A percentile compares a stretch with the other conserved stretches of the same genome.
Evolutionary conservation across 2,888 invertebrate genomes (phyloP).

Genomic region (Pachliopta kotzebuea): DNA sequence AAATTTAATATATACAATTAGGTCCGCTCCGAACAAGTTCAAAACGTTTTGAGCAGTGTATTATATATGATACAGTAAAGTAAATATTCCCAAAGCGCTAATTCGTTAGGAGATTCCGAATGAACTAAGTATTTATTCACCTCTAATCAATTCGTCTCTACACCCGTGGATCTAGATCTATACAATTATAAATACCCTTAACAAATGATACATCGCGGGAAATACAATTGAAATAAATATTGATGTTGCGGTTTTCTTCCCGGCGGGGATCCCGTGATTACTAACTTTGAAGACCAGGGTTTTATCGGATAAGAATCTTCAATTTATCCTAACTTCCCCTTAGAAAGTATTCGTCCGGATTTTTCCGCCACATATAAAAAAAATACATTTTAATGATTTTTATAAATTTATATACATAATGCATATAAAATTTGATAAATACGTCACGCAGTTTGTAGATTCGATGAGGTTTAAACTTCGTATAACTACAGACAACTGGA

Average conservation of each 20-base stretch:
- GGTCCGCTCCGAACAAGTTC: slow-evolving; percentile 44
- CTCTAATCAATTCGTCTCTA: slow-evolving; percentile 11
- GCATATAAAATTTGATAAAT: slow-evolving; percentile 12
- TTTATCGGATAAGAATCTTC: too few relatives aligned
- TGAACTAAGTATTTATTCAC: slow-evolving; percentile 18
- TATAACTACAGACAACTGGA: background rate
- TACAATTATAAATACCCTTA: slow-evolving; percentile 26
- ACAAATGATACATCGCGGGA: slow-evolving; percentile 27
- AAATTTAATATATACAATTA: slow-evolving; percentile 46
- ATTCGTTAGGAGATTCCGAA: slow-evolving; percentile 29
- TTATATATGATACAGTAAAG: slow-evolving; percentile 32
- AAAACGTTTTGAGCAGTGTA: slow-evolving; percentile 46
- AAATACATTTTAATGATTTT: too few relatives aligned
- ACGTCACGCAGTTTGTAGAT: background rate
- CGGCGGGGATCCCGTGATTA: too few relatives aligned
- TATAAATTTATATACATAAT: slow-evolving; percentile 21
- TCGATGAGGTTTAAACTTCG: slow-evolving; percentile 14
- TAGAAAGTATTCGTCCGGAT: too few relatives aligned
- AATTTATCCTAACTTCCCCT: too few relatives aligned
- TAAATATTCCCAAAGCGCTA: slow-evolving; percentile 30
- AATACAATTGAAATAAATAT: slow-evolving; percentile 23
- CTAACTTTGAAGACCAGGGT: too few relatives aligned
- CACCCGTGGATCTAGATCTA: slow-evolving; percentile 9
- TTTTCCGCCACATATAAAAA: too few relatives aligned
- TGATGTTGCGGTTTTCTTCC: background rate